Conservation (phyloP, 2,113 vertebrate genomes). For the Sterrhoptilus dennistouni region DNA sequence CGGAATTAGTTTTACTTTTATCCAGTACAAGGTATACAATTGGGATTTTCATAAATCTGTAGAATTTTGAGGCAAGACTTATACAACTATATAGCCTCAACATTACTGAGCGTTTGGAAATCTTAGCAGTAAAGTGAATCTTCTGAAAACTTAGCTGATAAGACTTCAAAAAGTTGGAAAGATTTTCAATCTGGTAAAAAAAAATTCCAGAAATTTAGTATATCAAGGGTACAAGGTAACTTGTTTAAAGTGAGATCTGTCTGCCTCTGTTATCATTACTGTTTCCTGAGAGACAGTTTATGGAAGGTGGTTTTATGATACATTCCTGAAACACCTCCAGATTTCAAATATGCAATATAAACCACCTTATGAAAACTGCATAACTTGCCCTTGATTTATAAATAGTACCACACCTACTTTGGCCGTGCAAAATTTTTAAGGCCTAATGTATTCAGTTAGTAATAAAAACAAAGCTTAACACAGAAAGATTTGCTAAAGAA, state of each 20-base stretch:
- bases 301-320: slow-evolving; percentile 79
- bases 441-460: slow-evolving; percentile 31
- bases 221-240: slow-evolving; percentile 63
- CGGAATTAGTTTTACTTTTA: neutral
- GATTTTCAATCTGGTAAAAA: slow-evolving; percentile 56
- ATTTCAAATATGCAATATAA: slow-evolving; percentile 78
- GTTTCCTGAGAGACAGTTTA: slow-evolving; percentile 77
- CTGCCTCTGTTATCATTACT: slow-evolving; percentile 74
- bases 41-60: slow-evolving; percentile 2
- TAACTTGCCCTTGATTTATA: slow-evolving; percentile 68
- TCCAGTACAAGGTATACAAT: neutral
- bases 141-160: slow-evolving; percentile 62
- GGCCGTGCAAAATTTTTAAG: slow-evolving; percentile 43
- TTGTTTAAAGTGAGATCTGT: slow-evolving; percentile 71
- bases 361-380: slow-evolving; percentile 75
- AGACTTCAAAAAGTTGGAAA: slow-evolving; percentile 64
- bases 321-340: slow-evolving; percentile 82
- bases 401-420: slow-evolving; percentile 69
- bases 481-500: slow-evolving; percentile 27
- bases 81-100: neutral
- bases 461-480: slow-evolving; percentile 38
- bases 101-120: slow-evolving; percentile 11
- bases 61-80: neutral
- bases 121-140: slow-evolving; percentile 21
- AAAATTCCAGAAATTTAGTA: slow-evolving; percentile 67